A percentile compares a stretch with the other conserved stretches of the same genome.
Conservation (phyloP, 2,888 invertebrate species). For the Heliconius charithonia region DNA sequence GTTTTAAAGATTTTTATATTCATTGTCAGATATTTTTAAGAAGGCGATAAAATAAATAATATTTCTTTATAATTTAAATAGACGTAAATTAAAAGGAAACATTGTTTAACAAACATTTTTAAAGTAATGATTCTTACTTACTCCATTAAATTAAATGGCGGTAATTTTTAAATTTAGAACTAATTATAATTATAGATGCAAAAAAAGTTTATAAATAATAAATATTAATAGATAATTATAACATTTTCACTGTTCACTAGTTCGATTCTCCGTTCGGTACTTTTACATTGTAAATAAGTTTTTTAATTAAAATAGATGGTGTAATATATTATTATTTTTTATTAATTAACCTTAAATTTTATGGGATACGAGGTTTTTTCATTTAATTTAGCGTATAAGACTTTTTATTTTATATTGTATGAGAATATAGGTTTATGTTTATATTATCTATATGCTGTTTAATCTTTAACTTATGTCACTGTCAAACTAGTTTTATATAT, state of each 20-base stretch:
- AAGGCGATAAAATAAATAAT: slow-evolving; percentile 7
- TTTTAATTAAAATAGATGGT: slow-evolving; percentile 20
- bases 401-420: slow-evolving; percentile 3
- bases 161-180: slow-evolving; percentile 13
- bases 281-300: slow-evolving; percentile 20
- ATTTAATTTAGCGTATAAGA: slow-evolving; percentile 9
- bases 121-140: neutral
- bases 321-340: slow-evolving; percentile 24
- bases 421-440: neutral
- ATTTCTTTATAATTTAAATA: neutral
- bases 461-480: neutral
- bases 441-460: neutral
- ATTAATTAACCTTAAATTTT: slow-evolving; percentile 18
- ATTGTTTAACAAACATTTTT: neutral
- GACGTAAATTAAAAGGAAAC: neutral
- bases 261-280: slow-evolving; percentile 15
- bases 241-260: slow-evolving; percentile 6
- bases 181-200: slow-evolving; percentile 19
- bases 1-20: slow-evolving; percentile 5
- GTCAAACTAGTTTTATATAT: neutral
- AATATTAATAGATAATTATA: slow-evolving; percentile 18
- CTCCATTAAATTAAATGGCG: neutral
- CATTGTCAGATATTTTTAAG: neutral
- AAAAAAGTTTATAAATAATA: slow-evolving; percentile 20
- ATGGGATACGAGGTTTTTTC: slow-evolving; percentile 23